Evolutionary conservation across 2,797 vertebrate genomes (phyloP).

Genomic region (Cirrhinus mrigala): DNA sequence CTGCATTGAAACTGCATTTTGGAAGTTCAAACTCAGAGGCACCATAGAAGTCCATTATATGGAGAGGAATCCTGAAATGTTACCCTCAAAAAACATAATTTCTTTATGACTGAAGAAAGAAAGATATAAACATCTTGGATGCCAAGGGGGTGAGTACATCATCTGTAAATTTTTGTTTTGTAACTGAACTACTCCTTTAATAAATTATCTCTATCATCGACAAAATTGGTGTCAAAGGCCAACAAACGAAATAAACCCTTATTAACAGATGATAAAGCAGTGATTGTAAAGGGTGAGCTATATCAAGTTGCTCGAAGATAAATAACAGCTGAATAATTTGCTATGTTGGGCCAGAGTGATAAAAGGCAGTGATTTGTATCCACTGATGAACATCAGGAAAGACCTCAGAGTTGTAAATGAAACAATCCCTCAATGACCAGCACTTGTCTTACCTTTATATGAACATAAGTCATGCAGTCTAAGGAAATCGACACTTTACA

Average conservation of each 20-base stretch:
- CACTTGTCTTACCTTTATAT: conserved; percentile 37
- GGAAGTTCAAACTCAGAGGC: no score
- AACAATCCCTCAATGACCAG: conserved; percentile 48
- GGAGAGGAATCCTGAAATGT: no score
- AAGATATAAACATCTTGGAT: no score
- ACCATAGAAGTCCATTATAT: no score
- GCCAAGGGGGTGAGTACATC: no score
- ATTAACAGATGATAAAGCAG: conserved; percentile 28
- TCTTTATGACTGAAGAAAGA: no score
- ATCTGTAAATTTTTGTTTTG: no score
- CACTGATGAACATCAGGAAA: conserved; percentile 70
- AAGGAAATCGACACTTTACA: conserved; percentile 15
- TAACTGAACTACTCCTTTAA: no score
- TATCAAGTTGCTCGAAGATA: conserved; percentile 76
- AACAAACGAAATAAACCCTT: conserved; percentile 1
- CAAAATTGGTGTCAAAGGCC: neutral
- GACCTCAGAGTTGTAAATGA: conserved; percentile 70
- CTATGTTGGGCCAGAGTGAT: conserved; percentile 77
- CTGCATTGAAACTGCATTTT: no score
- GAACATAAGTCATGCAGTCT: conserved; percentile 13
- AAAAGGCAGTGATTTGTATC: conserved; percentile 77
- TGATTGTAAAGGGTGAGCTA: conserved; percentile 41
- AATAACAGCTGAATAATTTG: conserved; percentile 82
- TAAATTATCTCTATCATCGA: neutral
- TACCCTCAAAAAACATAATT: no score